Conservation (phyloP, 2,797 vertebrate genomes). For the Coregonus ussuriensis region DNA sequence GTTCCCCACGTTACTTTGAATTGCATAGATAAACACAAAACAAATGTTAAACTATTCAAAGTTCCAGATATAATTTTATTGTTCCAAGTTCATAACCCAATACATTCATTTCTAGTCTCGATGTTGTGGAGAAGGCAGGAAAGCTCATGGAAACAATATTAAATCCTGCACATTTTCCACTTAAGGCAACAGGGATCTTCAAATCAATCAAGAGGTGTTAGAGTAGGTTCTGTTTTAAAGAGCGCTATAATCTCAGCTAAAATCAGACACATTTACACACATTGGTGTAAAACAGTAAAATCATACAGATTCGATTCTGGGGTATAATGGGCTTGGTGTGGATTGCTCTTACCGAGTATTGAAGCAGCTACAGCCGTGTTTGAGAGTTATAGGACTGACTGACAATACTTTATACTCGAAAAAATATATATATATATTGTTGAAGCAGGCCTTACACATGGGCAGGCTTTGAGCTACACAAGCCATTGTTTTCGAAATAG, state of each 20-base stretch:
- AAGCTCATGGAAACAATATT: background rate
- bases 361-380: background rate
- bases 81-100: background rate
- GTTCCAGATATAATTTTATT: slow-evolving; percentile 3
- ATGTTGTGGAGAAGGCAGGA: background rate
- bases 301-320: background rate
- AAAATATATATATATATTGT: background rate
- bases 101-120: background rate
- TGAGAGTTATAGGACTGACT: background rate
- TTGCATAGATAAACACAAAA: background rate
- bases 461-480: background rate
- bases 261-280: background rate
- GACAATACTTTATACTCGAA: background rate
- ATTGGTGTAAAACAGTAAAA: slow-evolving; percentile 2
- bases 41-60: background rate
- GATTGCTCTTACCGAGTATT: background rate
- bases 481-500: background rate
- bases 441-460: background rate
- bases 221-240: background rate
- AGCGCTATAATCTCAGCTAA: background rate
- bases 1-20: too few relatives aligned
- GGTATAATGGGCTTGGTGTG: background rate
- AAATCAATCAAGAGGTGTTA: background rate
- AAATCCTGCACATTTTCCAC: background rate
- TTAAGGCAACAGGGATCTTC: slow-evolving; percentile 9